These are phyloP conservation scores for Sarcophaga carnaria DNA, from an alignment of 2,888 invertebrate species.

Conservation along the genomic window DNA sequence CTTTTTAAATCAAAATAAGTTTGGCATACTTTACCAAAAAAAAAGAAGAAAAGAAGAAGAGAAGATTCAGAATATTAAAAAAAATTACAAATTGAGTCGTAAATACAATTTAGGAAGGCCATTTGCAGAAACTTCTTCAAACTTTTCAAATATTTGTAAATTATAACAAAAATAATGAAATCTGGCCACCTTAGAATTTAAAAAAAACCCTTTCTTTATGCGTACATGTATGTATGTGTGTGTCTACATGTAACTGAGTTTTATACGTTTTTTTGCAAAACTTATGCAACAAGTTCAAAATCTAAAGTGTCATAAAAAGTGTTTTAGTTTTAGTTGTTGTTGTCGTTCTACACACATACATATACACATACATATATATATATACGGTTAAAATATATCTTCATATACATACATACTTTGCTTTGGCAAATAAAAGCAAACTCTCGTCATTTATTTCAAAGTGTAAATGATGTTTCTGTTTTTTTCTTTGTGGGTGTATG, in stretches of 20 bases:
- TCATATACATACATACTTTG: neutral
- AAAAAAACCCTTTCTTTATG: no score
- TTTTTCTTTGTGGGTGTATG: constrained; percentile 5
- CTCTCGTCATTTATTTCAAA: neutral
- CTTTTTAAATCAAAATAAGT: constrained; percentile 13
- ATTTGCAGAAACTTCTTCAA: no score
- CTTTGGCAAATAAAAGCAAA: neutral
- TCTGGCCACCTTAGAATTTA: no score
- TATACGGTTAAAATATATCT: neutral
- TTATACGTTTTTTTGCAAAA: neutral
- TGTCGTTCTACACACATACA: neutral
- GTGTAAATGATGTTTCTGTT: neutral
- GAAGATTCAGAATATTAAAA: neutral
- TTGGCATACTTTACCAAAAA: neutral
- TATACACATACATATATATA: neutral
- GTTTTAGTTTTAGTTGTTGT: neutral
- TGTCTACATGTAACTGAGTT: neutral
- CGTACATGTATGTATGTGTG: neutral
- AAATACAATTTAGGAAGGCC: neutral
- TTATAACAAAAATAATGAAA: no score
- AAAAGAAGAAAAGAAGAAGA: neutral
- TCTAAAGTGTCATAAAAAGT: constrained; percentile 15
- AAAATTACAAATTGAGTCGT: neutral
- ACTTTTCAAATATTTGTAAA: no score
- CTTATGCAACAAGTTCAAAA: constrained; percentile 60